Evolutionary conservation across 1,140 invertebrate species (phyloP).

Genomic region (Gerris buenoi): DNA sequence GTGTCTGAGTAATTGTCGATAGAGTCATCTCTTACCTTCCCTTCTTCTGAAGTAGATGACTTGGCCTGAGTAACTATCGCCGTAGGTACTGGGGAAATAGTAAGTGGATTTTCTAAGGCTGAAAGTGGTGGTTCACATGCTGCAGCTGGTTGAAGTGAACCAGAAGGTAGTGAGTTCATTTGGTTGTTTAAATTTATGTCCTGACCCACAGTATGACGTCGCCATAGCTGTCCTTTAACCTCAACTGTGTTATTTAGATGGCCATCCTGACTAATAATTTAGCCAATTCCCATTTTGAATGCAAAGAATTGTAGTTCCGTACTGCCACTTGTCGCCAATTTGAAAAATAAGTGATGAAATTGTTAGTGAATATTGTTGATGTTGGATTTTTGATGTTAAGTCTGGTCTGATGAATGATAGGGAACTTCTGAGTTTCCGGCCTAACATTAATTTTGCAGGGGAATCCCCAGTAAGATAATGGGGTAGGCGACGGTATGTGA

Average conservation of each 20-base stretch:
- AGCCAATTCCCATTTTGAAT: not conserved
- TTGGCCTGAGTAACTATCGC: too few species aligned
- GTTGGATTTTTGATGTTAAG: not conserved
- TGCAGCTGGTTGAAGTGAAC: too few species aligned
- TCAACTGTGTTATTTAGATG: not conserved
- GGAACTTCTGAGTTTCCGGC: not conserved
- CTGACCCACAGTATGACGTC: not conserved
- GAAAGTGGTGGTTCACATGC: too few species aligned
- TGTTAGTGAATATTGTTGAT: not conserved
- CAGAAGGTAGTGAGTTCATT: too few species aligned
- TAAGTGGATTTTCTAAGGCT: too few species aligned
- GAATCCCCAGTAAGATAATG: not conserved
- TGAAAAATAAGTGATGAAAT: not conserved
- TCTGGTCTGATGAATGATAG: not conserved
- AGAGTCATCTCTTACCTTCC: too few species aligned
- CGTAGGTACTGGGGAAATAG: too few species aligned
- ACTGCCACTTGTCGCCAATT: not conserved
- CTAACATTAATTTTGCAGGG: not conserved
- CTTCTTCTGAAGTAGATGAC: too few species aligned
- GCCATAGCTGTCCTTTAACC: not conserved
- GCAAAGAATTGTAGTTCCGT: not conserved
- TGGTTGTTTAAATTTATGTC: too few species aligned
- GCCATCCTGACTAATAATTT: not conserved
- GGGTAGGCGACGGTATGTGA: conserved; percentile 1
- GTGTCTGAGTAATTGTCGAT: too few species aligned